Conservation (phyloP, 1,140 invertebrate genomes). For the Papilio aristodemus region DNA sequence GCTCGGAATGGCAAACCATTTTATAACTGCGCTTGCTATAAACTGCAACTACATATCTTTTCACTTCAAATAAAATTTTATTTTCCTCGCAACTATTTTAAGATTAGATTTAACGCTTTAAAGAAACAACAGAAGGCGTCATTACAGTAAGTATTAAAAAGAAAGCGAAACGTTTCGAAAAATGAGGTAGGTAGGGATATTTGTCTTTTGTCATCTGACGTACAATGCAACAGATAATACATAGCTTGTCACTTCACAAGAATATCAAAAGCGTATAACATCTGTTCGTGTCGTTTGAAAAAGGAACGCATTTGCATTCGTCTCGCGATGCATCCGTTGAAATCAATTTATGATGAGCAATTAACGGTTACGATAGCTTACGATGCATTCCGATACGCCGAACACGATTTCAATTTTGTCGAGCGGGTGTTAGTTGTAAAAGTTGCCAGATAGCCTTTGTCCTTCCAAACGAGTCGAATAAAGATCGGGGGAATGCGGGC, state of each 20-base stretch:
- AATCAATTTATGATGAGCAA: slow-evolving; percentile 31
- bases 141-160: too few relatives aligned
- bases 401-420: slow-evolving; percentile 32
- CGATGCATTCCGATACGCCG: slow-evolving; percentile 30
- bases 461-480: slow-evolving; percentile 47
- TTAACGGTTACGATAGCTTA: slow-evolving; percentile 26
- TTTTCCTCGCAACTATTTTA: too few relatives aligned
- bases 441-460: slow-evolving; percentile 27
- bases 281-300: slow-evolving; percentile 21
- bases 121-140: too few relatives aligned
- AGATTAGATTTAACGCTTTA: neutral
- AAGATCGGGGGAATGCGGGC: slow-evolving; percentile 56
- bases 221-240: slow-evolving; percentile 10
- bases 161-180: too few relatives aligned
- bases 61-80: neutral
- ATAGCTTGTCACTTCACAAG: slow-evolving; percentile 4
- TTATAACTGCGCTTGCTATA: slow-evolving; percentile 17
- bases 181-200: too few relatives aligned
- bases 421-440: slow-evolving; percentile 21
- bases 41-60: slow-evolving; percentile 14
- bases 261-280: slow-evolving; percentile 14
- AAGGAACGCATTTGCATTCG: slow-evolving; percentile 24
- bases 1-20: slow-evolving; percentile 6
- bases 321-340: neutral
- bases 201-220: neutral